Base-by-base conservation (phyloP, 1,140 invertebrate genomes). In the Aphidius gifuensis region DNA sequence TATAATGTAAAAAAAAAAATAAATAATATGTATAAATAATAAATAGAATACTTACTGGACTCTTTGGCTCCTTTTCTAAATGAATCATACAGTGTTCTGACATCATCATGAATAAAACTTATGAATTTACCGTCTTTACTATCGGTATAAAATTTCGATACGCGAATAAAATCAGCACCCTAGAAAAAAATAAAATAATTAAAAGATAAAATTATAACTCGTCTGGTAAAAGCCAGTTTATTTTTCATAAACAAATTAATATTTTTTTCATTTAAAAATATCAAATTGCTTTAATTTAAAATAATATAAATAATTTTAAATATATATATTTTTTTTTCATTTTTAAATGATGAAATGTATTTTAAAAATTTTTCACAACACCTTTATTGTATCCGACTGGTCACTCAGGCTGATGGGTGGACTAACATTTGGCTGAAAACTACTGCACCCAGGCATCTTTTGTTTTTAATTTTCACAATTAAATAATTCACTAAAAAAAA, bases 91-190 rank as follows among this genome's bases (percentile, higher is more conserved):
- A 98, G 78, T 5, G 96, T 99, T 66, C 84, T 86, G 21, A 92
- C 89, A 78, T 97, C 96, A 68, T 96, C 92, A 75, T 90, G 88
- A 47, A 95, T 81, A 76, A 88, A 94, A 69, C 87, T 89, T 45
- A 96, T 78, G 74, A 91, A 94, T 76, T 92, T 91, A 53, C 93
- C 93, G 73, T 96, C 92, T 79, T 92, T 93, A 65, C 92, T 90
- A 77, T 97, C 92, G 81, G 94, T 94, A 81, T 91, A 94, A 78
- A 95, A 92, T 74, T 91, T 90, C 23, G 94, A 97, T 51, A 94
- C 92, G 66, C 93, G 85, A 59, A 96, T 90, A 75, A 92, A 85
- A 78, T 96, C 94, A 66, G 90, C 86, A 70, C 92, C 92, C 94
- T 97, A 84, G 23, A 32, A 32, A 32, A 43, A 87, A 86, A 71